Evolutionary conservation across 2,113 vertebrate genomes (phyloP), one percentile per base, ranked within the genome.

Genomic region (Syngnathoides biaculeatus): DNA sequence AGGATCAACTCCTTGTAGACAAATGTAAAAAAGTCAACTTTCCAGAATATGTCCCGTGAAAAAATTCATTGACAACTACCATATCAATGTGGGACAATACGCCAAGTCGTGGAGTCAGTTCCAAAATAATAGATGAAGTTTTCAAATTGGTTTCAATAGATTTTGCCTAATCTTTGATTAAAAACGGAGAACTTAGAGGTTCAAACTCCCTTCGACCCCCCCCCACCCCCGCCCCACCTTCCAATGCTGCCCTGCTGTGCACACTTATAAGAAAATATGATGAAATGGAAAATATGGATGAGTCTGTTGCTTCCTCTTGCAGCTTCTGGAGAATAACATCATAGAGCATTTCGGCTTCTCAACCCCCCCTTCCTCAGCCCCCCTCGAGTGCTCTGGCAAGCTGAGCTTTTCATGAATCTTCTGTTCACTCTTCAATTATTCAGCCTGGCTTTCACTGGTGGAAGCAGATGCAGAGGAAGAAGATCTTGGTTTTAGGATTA

Each of bases 341-440:
- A 57, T 57, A 30, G 72, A 78, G 82, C 67, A 58, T 57, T 45
- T 50, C 20, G 64, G 4, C 45, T 30, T 3, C 55, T 17, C 17
- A 8, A 26, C 55, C 30, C 77, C 22, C 35, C 60, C 13, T 5
- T 13, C 7, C 60, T 6, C 3, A 35, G 30, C 30, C 50, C 13
- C 72, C 78, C 70, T 8, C 45, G 62, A 63, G 77, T 35, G 1
- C 50, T 75, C 72, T 71, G 69, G 68, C 74, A 79, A 76, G 57
- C 71, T 74, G 42, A 53, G 62, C 64, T 79, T 80, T 84, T 74
- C 72, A 73, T 76, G 78, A 78, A 68, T 83, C 77, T 83, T 85
- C 71, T 70, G 74, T 78, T 80, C 60, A 35, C 26, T 79, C 59
- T 72, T 88, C 73, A 86, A 86, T 84, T 84, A 87, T 89, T 89